These are phyloP conservation scores for Meloidogyne floridensis DNA, from an alignment of 1,140 invertebrate species.

Conservation along the genomic window DNA sequence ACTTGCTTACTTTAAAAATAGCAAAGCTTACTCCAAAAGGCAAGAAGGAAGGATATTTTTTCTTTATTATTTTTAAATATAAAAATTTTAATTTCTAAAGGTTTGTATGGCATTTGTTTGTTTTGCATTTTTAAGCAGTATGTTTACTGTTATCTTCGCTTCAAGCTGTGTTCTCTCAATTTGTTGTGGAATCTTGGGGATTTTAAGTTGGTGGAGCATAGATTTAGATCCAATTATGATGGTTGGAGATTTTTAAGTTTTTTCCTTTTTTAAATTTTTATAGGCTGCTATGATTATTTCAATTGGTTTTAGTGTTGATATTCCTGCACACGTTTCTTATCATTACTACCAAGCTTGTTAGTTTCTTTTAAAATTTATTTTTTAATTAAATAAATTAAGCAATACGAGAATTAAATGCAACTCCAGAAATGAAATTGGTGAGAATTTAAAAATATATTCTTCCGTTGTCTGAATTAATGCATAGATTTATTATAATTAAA, in stretches of 20 bases:
- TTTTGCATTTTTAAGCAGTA: conserved; percentile 67
- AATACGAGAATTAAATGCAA: conserved; percentile 24
- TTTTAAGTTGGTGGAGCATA: conserved; percentile 65
- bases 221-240: conserved; percentile 68
- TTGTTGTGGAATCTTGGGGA: conserved; percentile 66
- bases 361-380: conserved; percentile 1
- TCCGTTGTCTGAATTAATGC: too few species aligned
- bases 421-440: conserved; percentile 37
- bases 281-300: conserved; percentile 67
- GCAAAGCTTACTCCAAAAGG: not conserved
- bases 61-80: too few species aligned
- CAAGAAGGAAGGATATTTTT: not conserved
- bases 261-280: conserved; percentile 10
- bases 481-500: too few species aligned
- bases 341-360: conserved; percentile 68
- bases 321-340: conserved; percentile 68
- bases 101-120: conserved; percentile 66
- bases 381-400: not conserved
- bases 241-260: conserved; percentile 47
- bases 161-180: conserved; percentile 67
- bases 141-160: conserved; percentile 66
- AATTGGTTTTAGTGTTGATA: conserved; percentile 68
- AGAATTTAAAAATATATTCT: not conserved
- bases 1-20: too few species aligned
- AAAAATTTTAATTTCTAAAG: not conserved